Evolutionary conservation across 2,797 vertebrate species (phyloP).

Genomic region (Trematomus bernacchii): DNA sequence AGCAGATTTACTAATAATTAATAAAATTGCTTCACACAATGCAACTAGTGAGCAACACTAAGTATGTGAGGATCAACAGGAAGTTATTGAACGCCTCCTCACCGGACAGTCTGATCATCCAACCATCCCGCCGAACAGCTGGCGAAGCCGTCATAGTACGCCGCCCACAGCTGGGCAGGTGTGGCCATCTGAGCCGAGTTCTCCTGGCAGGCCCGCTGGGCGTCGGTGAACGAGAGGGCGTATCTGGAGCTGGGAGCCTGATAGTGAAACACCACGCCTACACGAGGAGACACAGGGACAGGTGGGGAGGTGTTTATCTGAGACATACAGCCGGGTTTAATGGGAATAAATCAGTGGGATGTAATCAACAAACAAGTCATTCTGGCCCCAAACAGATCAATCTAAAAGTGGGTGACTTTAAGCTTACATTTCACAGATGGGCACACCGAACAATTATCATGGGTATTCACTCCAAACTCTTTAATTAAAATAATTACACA

Average conservation of each 20-base stretch:
- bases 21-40: neutral
- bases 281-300: conserved; percentile 17
- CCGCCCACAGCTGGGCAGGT: conserved; percentile 91
- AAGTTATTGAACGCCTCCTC: conserved; percentile 51
- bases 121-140: conserved; percentile 97
- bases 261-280: conserved; percentile 96
- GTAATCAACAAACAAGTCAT: conserved; percentile 18
- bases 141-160: conserved; percentile 91
- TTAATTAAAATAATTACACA: conserved; percentile 68
- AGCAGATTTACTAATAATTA: neutral
- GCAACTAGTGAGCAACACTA: neutral
- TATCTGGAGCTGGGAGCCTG: conserved; percentile 86
- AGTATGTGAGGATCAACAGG: conserved; percentile 7
- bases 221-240: conserved; percentile 87
- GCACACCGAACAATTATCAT: conserved; percentile 26
- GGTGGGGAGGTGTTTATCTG: conserved; percentile 10
- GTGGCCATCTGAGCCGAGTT: conserved; percentile 90
- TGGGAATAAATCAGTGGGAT: conserved; percentile 34
- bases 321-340: neutral
- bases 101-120: conserved; percentile 94
- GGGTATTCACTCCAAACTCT: conserved; percentile 57
- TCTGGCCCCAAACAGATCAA: conserved; percentile 39
- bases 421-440: conserved; percentile 42
- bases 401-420: conserved; percentile 12
- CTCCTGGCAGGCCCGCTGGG: conserved; percentile 88